Base-by-base conservation (phyloP, 2,797 vertebrate genomes). In the Sylvilagus floridanus region DNA sequence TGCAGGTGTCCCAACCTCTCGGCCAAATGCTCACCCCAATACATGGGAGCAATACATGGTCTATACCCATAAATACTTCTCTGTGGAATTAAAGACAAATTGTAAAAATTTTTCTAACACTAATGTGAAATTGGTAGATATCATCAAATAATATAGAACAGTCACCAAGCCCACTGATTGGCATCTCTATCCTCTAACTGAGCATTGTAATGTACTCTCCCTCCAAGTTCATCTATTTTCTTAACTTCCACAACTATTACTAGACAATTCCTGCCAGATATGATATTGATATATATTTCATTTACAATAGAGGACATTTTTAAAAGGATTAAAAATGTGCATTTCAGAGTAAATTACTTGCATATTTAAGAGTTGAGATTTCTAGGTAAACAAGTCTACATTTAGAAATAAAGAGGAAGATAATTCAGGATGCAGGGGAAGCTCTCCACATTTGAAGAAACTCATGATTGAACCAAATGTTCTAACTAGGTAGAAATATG, bases 271-370 rank as follows among this genome's bases (percentile, higher is more conserved):
- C 63, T 84, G 4, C 2, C 79, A 30, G 24, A 87, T 88, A 92
- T 50, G 9, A 3, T 28, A 89, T 17, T n/a, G 19, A 26, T 50
- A 77, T n/a, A 47, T 68, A 83, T 50, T 86, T 30, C 63, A 69
- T 83, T 68, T 91, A 52, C 32, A 88, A 85, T 19, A 4, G 4
- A 60, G 30, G 8, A 68, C 28, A 84, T 79, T 78, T 90, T 92
- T 50, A 37, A 24, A 88, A 32, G 72, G 82, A 32, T 78, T 77
- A 85, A 30, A 90, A 88, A 82, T 82, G 17, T 84, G 47, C 35
- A 68, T 90, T 97, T 88, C 22, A 77, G 35, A 81, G 47, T 14
- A 90, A 54, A 47, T 79, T 75, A 90, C 73, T 88, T 92, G 24
- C 32, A 84, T 90, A 66, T 82, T 63, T 71, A 71, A 77, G n/a